phyloP scores from a whole-genome alignment of 2,113 vertebrate genomes.

The Pseudorasbora parva region DNA sequence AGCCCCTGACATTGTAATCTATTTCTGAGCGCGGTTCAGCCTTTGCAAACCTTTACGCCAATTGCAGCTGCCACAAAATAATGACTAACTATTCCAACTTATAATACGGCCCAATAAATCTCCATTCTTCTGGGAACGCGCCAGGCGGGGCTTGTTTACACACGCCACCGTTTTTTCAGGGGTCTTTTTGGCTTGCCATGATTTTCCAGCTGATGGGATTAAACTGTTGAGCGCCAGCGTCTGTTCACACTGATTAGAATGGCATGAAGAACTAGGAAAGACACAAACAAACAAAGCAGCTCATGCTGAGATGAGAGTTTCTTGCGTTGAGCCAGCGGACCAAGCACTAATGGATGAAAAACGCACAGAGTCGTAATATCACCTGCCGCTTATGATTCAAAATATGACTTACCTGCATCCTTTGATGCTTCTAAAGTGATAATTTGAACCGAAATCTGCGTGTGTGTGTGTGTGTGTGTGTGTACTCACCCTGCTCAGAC shows the following conservation, averaged over 20 bases:
- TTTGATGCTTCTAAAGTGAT: background rate
- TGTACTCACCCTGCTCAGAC: conserved; percentile 89
- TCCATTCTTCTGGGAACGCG: conserved; percentile 47
- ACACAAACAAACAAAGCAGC: conserved; percentile 11
- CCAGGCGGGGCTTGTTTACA: conserved; percentile 50
- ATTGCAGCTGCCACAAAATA: conserved; percentile 55
- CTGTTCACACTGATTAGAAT: conserved; percentile 68
- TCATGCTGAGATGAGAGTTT: background rate
- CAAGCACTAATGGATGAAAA: background rate
- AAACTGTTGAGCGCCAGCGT: conserved; percentile 57
- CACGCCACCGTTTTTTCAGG: conserved; percentile 40
- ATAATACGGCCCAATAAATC: conserved; percentile 48
- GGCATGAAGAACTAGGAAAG: conserved; percentile 47
- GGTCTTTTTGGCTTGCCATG: conserved; percentile 58
- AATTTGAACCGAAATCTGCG: background rate
- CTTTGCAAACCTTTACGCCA: conserved; percentile 46
- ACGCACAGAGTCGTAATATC: background rate
- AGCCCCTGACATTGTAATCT: conserved; percentile 12
- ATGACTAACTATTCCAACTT: conserved; percentile 48
- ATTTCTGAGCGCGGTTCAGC: background rate
- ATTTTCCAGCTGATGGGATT: conserved; percentile 68
- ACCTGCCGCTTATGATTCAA: background rate
- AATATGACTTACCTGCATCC: conserved; percentile 10
- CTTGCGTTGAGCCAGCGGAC: background rate
- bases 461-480: background rate